Evolutionary conservation across 2,113 vertebrate species (phyloP).

Genomic region (Oreochromis niloticus): DNA sequence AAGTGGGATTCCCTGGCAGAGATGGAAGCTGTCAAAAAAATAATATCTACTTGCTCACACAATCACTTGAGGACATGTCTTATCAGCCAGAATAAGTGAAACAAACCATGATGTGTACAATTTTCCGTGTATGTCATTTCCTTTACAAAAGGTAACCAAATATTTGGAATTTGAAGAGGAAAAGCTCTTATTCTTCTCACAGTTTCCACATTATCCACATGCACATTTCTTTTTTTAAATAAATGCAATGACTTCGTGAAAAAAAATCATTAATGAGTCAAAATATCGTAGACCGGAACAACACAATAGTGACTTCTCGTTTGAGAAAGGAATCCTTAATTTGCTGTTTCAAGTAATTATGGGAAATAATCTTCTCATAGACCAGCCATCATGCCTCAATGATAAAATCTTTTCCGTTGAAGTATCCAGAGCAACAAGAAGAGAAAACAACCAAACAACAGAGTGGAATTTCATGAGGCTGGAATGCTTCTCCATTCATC

Average conservation of each 20-base stretch:
- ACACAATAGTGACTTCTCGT: background rate
- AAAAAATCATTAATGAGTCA: background rate
- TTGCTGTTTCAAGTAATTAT: slow-evolving; percentile 7
- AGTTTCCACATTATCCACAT: background rate
- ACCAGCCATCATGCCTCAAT: background rate
- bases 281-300: background rate
- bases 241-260: background rate
- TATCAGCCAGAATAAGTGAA: background rate
- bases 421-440: slow-evolving; percentile 38
- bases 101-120: background rate
- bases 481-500: slow-evolving; percentile 12
- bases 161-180: background rate
- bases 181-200: background rate
- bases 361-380: background rate
- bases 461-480: slow-evolving; percentile 13
- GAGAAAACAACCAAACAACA: slow-evolving; percentile 3
- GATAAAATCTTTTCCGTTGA: slow-evolving; percentile 26
- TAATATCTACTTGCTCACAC: background rate
- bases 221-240: background rate
- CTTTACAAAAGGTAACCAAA: background rate
- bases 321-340: background rate
- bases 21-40: background rate
- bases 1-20: background rate
- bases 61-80: background rate
- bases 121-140: background rate